Base-by-base conservation (phyloP, 1,140 invertebrate genomes). In the Pinna nobilis region DNA sequence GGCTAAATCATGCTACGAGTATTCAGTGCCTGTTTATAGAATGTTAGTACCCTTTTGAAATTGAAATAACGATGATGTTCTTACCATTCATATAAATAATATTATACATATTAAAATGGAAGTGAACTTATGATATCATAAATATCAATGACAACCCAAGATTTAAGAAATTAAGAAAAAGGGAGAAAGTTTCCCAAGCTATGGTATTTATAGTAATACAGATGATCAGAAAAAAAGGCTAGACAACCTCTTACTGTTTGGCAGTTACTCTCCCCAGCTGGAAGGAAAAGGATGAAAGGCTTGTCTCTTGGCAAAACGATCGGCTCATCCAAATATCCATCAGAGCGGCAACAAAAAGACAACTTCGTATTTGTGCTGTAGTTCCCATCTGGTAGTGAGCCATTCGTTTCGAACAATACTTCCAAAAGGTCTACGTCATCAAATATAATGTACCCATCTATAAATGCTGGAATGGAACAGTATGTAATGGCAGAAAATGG, bases 161-260 rank as follows among this genome's bases (percentile, higher is more conserved):
- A 59, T 59, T 59, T 9, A 47, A 1, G 20, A 47, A 47, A 47
- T 3, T 1, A 47, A 47, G 20, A 44, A 47, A 47, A 2, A 47
- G 20, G 15, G 20, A 47, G 20, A 2, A 47, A 47, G 15, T 18
- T 18, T 6, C 15, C 15, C 15, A 47, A 15, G 15, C 2, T 47
- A 20, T 47, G 44, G 20, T 47, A 15, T 9, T 39, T 3, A 9
- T 20, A 18, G 5, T 23, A 3, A 7, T 13, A 61, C 30, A 37
- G 6, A n/a, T n/a, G n/a, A n/a, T n/a, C n/a, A n/a, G n/a, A n/a
- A n/a, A n/a, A n/a, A n/a, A n/a, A 60, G 11, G 11, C 3, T 39
- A 9, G n/a, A 55, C 59, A 55, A 79, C 77, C 77, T 76, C 74
- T 70, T 23, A 79, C 74, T 18, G 71, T 30, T 41, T 79, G 77